Conservation (phyloP, 1,140 invertebrate species). For the Bombus haemorrhoidalis region DNA sequence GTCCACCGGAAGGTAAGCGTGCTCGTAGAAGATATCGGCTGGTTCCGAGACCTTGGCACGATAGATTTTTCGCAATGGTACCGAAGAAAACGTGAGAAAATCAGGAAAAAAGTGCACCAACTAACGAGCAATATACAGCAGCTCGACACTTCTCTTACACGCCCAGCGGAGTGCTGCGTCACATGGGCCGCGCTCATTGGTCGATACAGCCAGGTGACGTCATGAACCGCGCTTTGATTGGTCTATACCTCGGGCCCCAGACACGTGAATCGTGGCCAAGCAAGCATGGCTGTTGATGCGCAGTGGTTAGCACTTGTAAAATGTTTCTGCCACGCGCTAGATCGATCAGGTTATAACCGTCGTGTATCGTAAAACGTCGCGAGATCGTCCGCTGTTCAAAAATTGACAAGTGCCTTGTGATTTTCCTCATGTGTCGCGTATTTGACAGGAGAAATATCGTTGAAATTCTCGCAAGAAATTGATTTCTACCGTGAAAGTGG, state of each 20-base stretch:
- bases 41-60: neutral
- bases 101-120: slow-evolving; percentile 44
- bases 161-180: slow-evolving; percentile 79
- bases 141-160: slow-evolving; percentile 71
- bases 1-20: slow-evolving; percentile 55
- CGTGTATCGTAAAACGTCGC: slow-evolving; percentile 60
- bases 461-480: slow-evolving; percentile 52
- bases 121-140: slow-evolving; percentile 55
- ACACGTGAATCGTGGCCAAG: slow-evolving; percentile 82
- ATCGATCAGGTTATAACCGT: slow-evolving; percentile 80
- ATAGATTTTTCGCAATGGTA: neutral
- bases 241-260: slow-evolving; percentile 73
- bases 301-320: slow-evolving; percentile 81
- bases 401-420: slow-evolving; percentile 22
- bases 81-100: slow-evolving; percentile 40
- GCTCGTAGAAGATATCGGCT: slow-evolving; percentile 26
- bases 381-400: slow-evolving; percentile 41
- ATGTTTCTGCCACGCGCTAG: slow-evolving; percentile 81
- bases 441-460: slow-evolving; percentile 43
- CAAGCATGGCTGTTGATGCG: slow-evolving; percentile 82
- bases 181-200: slow-evolving; percentile 81
- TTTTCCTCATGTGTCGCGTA: slow-evolving; percentile 32
- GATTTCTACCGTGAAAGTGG: slow-evolving; percentile 68
- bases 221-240: slow-evolving; percentile 73
- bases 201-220: slow-evolving; percentile 82